Conservation (phyloP, 2,113 vertebrate genomes). For the Pygathrix nemaeus region DNA sequence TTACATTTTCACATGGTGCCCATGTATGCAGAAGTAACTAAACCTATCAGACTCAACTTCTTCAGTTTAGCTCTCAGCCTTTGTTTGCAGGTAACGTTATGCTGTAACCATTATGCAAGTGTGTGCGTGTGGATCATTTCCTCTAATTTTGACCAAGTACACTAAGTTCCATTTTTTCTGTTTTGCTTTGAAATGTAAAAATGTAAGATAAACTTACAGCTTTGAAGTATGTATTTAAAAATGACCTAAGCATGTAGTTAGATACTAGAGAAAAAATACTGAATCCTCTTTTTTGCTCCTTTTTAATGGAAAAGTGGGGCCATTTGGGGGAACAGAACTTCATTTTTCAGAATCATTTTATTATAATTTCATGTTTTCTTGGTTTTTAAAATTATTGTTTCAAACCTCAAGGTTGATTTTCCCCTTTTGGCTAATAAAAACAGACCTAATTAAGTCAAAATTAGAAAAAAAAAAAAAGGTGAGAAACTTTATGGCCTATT, state of each 20-base stretch:
- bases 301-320: slow-evolving; percentile 37
- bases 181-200: slow-evolving; percentile 45
- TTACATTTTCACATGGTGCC: background rate
- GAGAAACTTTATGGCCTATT: background rate
- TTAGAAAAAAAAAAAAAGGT: slow-evolving; percentile 29
- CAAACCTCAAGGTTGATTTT: background rate
- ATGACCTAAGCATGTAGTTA: too few species aligned
- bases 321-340: background rate
- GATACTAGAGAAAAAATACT: background rate
- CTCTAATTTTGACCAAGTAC: background rate
- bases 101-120: background rate
- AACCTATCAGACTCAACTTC: background rate
- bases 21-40: background rate
- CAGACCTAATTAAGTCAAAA: slow-evolving; percentile 8
- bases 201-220: slow-evolving; percentile 15
- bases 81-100: slow-evolving; percentile 13
- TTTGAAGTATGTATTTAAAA: slow-evolving; percentile 1
- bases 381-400: slow-evolving; percentile 35
- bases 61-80: background rate
- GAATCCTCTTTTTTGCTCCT: slow-evolving; percentile 36
- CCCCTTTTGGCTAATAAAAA: slow-evolving; percentile 45
- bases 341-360: slow-evolving; percentile 36
- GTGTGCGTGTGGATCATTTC: background rate
- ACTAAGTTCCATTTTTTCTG: slow-evolving; percentile 26
- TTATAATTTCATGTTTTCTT: slow-evolving; percentile 25